Conservation (phyloP, 2,113 vertebrate species). For the Gymnogyps californianus region DNA sequence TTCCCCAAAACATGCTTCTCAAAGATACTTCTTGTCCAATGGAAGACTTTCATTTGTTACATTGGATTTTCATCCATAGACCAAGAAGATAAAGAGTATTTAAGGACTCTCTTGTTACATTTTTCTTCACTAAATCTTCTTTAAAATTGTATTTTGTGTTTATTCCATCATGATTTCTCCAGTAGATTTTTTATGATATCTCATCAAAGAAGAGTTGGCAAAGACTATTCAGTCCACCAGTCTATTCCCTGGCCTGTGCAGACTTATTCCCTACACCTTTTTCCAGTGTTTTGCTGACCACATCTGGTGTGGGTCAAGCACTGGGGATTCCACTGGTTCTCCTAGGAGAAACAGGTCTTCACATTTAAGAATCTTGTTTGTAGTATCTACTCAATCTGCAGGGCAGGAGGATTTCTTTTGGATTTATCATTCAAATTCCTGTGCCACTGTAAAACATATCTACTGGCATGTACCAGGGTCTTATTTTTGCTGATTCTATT, state of each 20-base stretch:
- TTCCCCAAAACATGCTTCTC: neutral
- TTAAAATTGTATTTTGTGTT: neutral
- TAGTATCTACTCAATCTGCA: neutral
- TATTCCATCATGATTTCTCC: neutral
- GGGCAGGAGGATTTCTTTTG: neutral
- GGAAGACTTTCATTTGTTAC: neutral
- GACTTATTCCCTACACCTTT: neutral
- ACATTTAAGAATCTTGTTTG: neutral
- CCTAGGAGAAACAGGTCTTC: neutral
- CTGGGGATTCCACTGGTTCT: neutral
- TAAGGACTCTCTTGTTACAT: neutral
- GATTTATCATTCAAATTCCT: neutral
- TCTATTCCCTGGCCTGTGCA: neutral
- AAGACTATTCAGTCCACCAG: neutral
- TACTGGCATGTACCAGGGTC: neutral
- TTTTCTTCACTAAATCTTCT: neutral
- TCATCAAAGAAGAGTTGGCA: neutral
- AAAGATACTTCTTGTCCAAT: neutral
- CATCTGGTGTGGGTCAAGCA: rapidly evolving
- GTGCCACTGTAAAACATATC: neutral
- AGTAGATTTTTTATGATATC: neutral
- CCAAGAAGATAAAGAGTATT: neutral
- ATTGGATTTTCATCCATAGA: neutral
- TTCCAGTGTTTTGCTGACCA: neutral
- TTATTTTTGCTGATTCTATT: conserved; percentile 24